Base-by-base conservation (phyloP, 2,888 invertebrate species). In the Epistrophella euchroma region DNA sequence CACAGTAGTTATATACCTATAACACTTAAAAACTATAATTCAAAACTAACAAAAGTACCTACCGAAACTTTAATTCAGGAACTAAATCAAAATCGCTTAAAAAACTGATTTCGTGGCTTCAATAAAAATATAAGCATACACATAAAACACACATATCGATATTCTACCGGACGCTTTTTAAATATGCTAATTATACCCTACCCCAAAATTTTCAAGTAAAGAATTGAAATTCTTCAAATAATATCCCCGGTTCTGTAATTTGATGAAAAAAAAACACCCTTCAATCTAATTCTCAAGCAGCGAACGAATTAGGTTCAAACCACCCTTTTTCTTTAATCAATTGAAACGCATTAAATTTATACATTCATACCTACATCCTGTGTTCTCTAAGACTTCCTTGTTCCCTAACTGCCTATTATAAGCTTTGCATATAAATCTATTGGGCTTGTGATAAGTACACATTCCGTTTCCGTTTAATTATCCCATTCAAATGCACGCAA, bases 381-480 rank as follows among this genome's bases (percentile, higher is more conserved):
- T 28, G 3, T 10, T 25, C 66, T 32, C 17, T 17, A 25, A 58
- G 7, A 68, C 47, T 47, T 73, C 45, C 45, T 32, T 19, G 17
- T 37, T 47, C 32, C 28, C 17, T 11, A 55, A 25, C 35, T 50
- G 28, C 47, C 43, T 22, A 19, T 28, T 58, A 47, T 47, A 77
- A 52, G 60, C 43, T 47, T 72, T 62, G 43, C 37, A 62, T 62
- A 43, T 62, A 62, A 78, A 78, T 71, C 78, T 58, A 43, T 68
- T 55, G 17, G 35, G 13, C 52, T 25, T 62, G 37, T 70, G 70
- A 75, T 75, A 60, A 80, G 68, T 80, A 64, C 47, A 76, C 76
- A 81, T 81, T 81, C 76, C 64, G 56, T 76, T 81, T 81, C 81
- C 81, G 76, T 55, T 64, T 76, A 81, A 76, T 81, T 75, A 81